These are phyloP conservation scores for Congeria kusceri DNA, from an alignment of 2,888 invertebrate species.

Conservation along the genomic window DNA sequence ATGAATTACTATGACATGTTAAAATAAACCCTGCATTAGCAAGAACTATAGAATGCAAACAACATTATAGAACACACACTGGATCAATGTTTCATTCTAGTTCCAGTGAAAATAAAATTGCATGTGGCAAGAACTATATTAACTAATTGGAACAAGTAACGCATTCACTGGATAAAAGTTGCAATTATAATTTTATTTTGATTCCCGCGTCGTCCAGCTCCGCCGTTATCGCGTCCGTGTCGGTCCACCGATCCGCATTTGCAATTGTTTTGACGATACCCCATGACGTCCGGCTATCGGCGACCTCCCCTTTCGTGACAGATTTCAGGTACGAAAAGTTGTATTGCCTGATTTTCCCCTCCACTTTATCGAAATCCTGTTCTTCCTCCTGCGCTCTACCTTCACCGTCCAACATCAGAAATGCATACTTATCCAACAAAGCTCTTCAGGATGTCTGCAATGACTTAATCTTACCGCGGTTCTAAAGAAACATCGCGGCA, in stretches of 20 bases:
- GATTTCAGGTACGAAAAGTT: constrained; percentile 16
- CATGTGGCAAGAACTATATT: too few species aligned
- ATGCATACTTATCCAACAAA: constrained; percentile 25
- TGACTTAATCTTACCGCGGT: constrained; percentile 6
- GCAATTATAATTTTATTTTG: not conserved
- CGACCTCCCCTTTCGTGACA: constrained; percentile 16
- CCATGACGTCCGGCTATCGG: constrained; percentile 3
- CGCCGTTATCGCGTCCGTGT: constrained; percentile 3
- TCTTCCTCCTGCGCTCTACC: constrained; percentile 19
- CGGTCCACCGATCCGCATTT: constrained; percentile 18
- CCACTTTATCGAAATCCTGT: constrained; percentile 2
- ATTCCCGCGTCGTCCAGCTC: not conserved
- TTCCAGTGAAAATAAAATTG: too few species aligned
- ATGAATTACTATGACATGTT: too few species aligned
- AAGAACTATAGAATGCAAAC: too few species aligned
- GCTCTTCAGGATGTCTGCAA: not conserved
- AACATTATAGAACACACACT: too few species aligned
- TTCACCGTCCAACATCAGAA: constrained; percentile 24
- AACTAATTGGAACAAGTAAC: too few species aligned
- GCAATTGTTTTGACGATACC: constrained; percentile 17
- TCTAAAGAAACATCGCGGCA: constrained; percentile 19
- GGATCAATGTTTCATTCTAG: too few species aligned
- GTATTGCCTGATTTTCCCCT: constrained; percentile 28
- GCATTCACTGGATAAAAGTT: too few species aligned
- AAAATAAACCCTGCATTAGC: too few species aligned